These are phyloP conservation scores for Mechanitis mazaeus DNA, from an alignment of 2,888 invertebrate genomes.

Conservation along the genomic window DNA sequence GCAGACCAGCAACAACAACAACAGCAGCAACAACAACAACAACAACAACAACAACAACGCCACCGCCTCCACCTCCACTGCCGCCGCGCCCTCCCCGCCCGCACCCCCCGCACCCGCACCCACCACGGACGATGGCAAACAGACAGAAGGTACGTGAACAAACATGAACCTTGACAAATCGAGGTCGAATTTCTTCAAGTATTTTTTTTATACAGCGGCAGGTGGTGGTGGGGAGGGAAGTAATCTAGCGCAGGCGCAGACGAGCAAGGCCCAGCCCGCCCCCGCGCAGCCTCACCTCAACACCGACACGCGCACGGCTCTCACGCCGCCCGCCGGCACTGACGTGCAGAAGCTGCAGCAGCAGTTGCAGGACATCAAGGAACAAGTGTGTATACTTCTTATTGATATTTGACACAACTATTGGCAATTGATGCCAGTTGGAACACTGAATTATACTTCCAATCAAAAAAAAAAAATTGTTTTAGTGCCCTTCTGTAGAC, in stretches of 20 bases:
- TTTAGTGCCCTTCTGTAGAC: too few species aligned
- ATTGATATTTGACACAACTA: neutral
- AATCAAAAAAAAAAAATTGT: too few species aligned
- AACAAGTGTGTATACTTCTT: slow-evolving; percentile 81
- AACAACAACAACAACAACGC: slow-evolving; percentile 53
- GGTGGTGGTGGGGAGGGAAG: slow-evolving; percentile 58
- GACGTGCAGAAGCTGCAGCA: slow-evolving; percentile 85
- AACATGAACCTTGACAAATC: neutral
- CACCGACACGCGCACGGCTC: slow-evolving; percentile 63
- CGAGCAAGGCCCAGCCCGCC: slow-evolving; percentile 69
- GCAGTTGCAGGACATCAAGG: slow-evolving; percentile 97
- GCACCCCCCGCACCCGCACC: slow-evolving; percentile 31
- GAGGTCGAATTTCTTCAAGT: neutral
- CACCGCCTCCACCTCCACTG: slow-evolving; percentile 45
- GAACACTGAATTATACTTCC: too few species aligned
- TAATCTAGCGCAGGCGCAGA: slow-evolving; percentile 66
- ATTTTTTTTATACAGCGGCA: slow-evolving; percentile 26
- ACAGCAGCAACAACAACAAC: slow-evolving; percentile 46
- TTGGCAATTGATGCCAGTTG: neutral
- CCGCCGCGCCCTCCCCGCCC: slow-evolving; percentile 60
- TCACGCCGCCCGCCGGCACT: slow-evolving; percentile 41
- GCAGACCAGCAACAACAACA: slow-evolving; percentile 14
- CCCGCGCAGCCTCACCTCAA: slow-evolving; percentile 60
- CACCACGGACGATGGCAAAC: slow-evolving; percentile 24
- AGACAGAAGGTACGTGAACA: slow-evolving; percentile 17